phyloP scores from a whole-genome alignment of 1,140 invertebrate genomes.

The Drosophila murphyi region DNA sequence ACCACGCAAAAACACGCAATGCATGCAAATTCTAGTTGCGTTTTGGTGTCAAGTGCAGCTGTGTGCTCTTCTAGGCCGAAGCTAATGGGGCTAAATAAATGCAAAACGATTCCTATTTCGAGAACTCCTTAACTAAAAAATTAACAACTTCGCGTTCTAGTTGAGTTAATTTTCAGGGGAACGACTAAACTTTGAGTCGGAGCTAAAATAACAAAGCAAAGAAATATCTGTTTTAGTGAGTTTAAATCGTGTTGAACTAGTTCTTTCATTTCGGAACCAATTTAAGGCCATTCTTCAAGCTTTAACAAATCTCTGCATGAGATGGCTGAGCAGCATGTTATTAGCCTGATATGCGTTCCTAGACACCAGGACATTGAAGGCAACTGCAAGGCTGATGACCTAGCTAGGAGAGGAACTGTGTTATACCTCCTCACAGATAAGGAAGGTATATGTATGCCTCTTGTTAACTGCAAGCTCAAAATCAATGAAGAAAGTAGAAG shows the following conservation, averaged over 20 bases:
- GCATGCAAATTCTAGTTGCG: constrained; percentile 40
- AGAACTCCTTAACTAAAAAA: not conserved
- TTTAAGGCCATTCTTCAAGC: not conserved
- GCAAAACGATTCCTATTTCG: constrained; percentile 29
- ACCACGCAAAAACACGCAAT: not conserved
- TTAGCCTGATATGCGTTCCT: too few species aligned
- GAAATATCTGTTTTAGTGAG: too few species aligned
- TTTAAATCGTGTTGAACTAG: not conserved
- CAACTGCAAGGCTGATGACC: too few species aligned
- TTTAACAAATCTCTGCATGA: too few species aligned
- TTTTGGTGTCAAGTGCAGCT: constrained; percentile 47
- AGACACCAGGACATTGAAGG: too few species aligned
- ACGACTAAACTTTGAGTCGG: not conserved
- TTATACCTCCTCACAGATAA: too few species aligned
- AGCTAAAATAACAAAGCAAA: too few species aligned
- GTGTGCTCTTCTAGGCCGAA: constrained; percentile 16
- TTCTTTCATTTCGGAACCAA: not conserved
- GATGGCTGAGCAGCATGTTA: too few species aligned
- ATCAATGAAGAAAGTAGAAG: too few species aligned
- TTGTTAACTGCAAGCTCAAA: not conserved
- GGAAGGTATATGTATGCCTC: not conserved
- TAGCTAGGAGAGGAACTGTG: too few species aligned
- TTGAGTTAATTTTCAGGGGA: not conserved
- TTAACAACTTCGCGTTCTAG: constrained; percentile 5
- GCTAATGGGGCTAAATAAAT: constrained; percentile 43